Conservation (phyloP, 30 jellyfish, hydroid and myxozoan species). For the Aurelia sp. region DNA sequence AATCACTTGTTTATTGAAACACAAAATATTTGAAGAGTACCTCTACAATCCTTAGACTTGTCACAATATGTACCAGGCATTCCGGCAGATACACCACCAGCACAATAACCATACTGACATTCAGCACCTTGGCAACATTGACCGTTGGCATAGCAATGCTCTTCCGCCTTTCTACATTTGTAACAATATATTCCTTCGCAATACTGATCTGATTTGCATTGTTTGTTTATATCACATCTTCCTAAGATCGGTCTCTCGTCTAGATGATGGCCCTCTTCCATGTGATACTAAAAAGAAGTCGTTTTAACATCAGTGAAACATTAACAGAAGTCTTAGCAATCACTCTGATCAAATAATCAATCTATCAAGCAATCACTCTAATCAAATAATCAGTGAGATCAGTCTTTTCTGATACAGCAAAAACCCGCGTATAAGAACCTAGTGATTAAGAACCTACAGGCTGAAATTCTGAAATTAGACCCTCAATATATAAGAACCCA, state of each 20-base stretch:
- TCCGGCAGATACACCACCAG: conserved; percentile 84
- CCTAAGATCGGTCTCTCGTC: conserved; percentile 85
- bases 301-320: no score
- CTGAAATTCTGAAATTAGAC: no score
- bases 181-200: conserved; percentile 87
- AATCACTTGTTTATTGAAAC: no score
- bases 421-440: no score
- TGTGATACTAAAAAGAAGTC: no score
- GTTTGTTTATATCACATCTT: conserved; percentile 84
- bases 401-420: no score
- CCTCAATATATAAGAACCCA: no score
- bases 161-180: conserved; percentile 82
- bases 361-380: no score
- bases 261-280: conserved; percentile 68
- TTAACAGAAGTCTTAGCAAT: no score
- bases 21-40: conserved; percentile 9
- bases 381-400: no score
- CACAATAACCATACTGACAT: conserved; percentile 93
- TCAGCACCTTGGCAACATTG: conserved; percentile 92
- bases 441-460: no score
- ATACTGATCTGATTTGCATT: conserved; percentile 80
- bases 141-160: conserved; percentile 88
- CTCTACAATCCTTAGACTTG: conserved; percentile 88
- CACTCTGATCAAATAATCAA: no score
- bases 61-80: conserved; percentile 97